Evolutionary conservation across 2,797 vertebrate species (phyloP).

Genomic region (Pipistrellus pygmaeus): DNA sequence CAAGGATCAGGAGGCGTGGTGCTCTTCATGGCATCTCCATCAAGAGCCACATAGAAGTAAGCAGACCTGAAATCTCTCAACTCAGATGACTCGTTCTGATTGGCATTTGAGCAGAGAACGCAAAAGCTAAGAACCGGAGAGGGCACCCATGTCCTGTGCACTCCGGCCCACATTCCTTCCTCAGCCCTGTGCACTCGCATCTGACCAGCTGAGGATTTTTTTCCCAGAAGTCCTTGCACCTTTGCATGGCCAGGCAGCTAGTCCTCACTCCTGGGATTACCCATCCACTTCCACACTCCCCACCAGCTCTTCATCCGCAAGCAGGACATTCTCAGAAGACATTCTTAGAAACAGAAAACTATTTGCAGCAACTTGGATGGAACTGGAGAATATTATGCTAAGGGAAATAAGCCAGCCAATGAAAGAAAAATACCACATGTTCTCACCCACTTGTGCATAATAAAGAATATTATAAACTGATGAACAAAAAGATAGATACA

Average conservation of each 20-base stretch:
- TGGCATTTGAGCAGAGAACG: not conserved
- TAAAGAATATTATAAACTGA: no score
- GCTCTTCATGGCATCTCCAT: not conserved
- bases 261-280: not conserved
- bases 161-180: accelerated
- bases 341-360: not conserved
- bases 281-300: not conserved
- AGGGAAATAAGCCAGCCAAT: no score
- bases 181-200: not conserved
- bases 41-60: not conserved
- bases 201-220: not conserved
- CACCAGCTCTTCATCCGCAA: not conserved
- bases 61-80: not conserved
- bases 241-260: accelerated
- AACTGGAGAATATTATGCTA: no score
- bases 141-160: not conserved
- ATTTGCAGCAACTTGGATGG: no score
- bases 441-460: no score
- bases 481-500: no score
- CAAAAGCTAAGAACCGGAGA: not conserved
- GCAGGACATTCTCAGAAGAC: not conserved
- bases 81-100: not conserved
- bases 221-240: not conserved
- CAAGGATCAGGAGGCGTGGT: not conserved
- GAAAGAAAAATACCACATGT: no score